These are phyloP conservation scores for Diabrotica balteata DNA, from an alignment of 2,888 invertebrate genomes.

Conservation along the genomic window DNA sequence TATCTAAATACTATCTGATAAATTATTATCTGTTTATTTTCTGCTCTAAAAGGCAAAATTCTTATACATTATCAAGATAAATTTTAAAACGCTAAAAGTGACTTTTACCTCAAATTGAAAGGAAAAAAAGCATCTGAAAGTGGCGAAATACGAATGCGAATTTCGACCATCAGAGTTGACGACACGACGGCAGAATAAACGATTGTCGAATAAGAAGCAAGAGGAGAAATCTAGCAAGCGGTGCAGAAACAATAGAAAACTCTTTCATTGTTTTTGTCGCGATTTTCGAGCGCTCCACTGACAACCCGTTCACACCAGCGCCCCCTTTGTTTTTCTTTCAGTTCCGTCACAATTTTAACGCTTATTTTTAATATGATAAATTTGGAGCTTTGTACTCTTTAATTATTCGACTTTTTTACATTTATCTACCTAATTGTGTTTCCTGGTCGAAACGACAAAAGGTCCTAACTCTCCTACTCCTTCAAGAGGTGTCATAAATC, in stretches of 20 bases:
- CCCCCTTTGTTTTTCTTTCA: constrained; percentile 61
- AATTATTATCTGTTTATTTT: too few relatives aligned
- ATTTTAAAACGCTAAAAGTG: constrained; percentile 6
- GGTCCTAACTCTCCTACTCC: constrained; percentile 46
- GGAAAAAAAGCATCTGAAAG: constrained; percentile 33
- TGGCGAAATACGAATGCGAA: constrained; percentile 35
- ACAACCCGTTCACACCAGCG: constrained; percentile 59
- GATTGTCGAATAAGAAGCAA: constrained; percentile 50
- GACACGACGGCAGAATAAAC: constrained; percentile 52
- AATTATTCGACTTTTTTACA: constrained; percentile 62
- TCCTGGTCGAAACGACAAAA: constrained; percentile 57
- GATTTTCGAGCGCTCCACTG: constrained; percentile 57
- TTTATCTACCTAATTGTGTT: constrained; percentile 63
- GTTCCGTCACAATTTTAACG: constrained; percentile 59
- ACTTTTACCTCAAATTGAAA: constrained; percentile 26
- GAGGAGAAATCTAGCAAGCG: constrained; percentile 38
- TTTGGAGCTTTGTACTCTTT: constrained; percentile 61
- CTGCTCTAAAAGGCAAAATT: too few relatives aligned
- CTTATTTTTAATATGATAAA: constrained; percentile 62
- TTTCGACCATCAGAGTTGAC: constrained; percentile 47
- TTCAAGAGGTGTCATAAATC: constrained; percentile 59
- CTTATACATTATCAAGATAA: not conserved
- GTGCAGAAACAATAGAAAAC: constrained; percentile 57
- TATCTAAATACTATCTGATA: too few relatives aligned
- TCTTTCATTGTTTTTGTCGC: constrained; percentile 61